A percentile compares a stretch with the other conserved stretches of the same genome.
phyloP scores from a whole-genome alignment of 2,113 vertebrate species.

The Plecotus auritus region DNA sequence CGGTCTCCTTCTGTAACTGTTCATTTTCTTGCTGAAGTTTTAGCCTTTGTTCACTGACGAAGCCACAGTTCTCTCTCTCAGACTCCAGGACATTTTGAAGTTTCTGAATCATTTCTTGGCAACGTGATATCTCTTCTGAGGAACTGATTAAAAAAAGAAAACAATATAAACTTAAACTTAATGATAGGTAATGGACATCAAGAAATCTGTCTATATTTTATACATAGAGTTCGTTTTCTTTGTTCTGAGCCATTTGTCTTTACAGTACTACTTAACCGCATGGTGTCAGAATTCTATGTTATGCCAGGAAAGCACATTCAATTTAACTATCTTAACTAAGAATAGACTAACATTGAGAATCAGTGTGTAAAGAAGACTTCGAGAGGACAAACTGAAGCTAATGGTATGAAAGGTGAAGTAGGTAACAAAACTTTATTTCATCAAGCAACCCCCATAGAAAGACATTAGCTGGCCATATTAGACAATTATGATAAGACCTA shows the following conservation, averaged over 20 bases:
- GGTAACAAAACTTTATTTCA: background rate
- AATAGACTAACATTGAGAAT: background rate
- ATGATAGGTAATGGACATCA: background rate
- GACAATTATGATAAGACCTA: background rate
- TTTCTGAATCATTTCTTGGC: conserved; percentile 87
- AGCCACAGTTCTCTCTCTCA: conserved; percentile 85
- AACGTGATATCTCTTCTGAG: conserved; percentile 89
- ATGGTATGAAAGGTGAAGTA: background rate
- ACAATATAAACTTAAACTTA: conserved; percentile 7
- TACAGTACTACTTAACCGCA: background rate
- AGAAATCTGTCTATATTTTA: background rate
- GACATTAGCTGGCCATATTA: background rate
- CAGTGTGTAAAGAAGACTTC: background rate
- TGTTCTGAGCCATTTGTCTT: conserved; percentile 32
- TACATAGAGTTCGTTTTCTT: background rate
- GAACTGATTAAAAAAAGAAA: conserved; percentile 79
- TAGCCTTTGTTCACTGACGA: conserved; percentile 91
- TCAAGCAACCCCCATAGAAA: background rate
- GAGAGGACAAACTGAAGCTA: background rate
- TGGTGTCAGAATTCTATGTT: background rate
- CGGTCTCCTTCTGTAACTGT: conserved; percentile 87
- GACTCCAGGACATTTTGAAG: conserved; percentile 86
- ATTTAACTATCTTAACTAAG: background rate
- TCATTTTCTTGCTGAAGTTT: conserved; percentile 92
- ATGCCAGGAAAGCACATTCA: background rate